These are phyloP conservation scores for Morpho deidamia DNA, from an alignment of 2,888 invertebrate species.

Conservation along the genomic window DNA sequence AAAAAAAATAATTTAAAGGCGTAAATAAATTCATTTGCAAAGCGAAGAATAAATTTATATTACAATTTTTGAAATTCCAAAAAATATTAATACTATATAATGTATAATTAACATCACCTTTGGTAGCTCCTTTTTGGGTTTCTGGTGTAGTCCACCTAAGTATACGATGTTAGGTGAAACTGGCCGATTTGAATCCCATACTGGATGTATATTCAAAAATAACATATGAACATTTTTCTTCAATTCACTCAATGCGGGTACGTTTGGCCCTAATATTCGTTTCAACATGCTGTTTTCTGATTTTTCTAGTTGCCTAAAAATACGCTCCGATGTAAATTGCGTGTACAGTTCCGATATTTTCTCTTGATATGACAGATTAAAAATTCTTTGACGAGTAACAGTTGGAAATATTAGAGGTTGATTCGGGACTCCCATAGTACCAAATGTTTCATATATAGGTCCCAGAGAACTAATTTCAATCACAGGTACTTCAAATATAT, in stretches of 20 bases:
- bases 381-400: constrained; percentile 22
- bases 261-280: constrained; percentile 31
- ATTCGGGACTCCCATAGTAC: constrained; percentile 30
- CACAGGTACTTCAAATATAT: constrained; percentile 41
- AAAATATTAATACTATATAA: neutral
- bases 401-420: constrained; percentile 36
- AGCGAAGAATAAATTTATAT: too few relatives aligned
- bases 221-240: constrained; percentile 45
- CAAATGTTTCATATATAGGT: constrained; percentile 20
- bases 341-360: constrained; percentile 22
- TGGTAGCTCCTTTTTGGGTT: constrained; percentile 41
- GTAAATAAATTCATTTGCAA: too few relatives aligned
- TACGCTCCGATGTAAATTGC: constrained; percentile 6
- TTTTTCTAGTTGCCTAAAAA: constrained; percentile 1
- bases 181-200: constrained; percentile 47
- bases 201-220: constrained; percentile 52
- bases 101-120: constrained; percentile 32
- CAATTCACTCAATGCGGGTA: constrained; percentile 30
- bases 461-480: constrained; percentile 44
- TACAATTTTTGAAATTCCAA: neutral
- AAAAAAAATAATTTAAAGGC: too few relatives aligned
- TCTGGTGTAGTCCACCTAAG: constrained; percentile 55
- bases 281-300: constrained; percentile 27
- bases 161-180: constrained; percentile 49
- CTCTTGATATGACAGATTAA: constrained; percentile 28